Evolutionary conservation across 2,797 vertebrate species (phyloP).

Genomic region (Pipistrellus pipistrellus): DNA sequence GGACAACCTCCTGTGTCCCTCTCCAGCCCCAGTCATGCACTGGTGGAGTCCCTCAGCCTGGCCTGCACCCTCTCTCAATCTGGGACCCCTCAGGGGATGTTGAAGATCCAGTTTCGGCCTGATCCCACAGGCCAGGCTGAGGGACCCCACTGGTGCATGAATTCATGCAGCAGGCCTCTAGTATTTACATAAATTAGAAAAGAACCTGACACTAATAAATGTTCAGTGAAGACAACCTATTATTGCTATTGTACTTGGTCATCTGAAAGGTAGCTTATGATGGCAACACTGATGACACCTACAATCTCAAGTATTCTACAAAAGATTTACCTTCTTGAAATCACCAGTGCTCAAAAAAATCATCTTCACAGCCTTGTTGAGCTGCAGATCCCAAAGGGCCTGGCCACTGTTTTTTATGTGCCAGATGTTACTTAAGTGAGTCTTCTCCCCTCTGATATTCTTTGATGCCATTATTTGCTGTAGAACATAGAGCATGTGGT

Average conservation of each 20-base stretch:
- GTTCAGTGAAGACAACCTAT: background rate
- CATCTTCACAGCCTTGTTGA: background rate
- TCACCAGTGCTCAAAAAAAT: background rate
- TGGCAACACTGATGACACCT: background rate
- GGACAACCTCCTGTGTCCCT: too few relatives aligned
- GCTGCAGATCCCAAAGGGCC: background rate
- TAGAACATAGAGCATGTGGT: background rate
- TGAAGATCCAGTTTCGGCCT: too few relatives aligned
- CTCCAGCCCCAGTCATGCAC: too few relatives aligned
- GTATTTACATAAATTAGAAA: background rate
- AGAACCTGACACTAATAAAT: background rate
- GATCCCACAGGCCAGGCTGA: too few relatives aligned
- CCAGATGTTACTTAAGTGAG: background rate
- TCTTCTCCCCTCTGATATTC: background rate
- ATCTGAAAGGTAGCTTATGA: background rate
- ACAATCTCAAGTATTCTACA: background rate
- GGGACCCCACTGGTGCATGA: too few relatives aligned
- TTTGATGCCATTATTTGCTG: background rate
- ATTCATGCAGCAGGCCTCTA: too few relatives aligned
- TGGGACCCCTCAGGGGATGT: too few relatives aligned
- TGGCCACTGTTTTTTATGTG: background rate
- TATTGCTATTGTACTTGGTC: background rate
- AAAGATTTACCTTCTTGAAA: background rate
- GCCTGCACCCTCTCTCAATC: too few relatives aligned
- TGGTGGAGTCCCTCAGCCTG: too few relatives aligned